Evolutionary conservation across 2,797 vertebrate species (phyloP).

Genomic region (Spinus pinus): DNA sequence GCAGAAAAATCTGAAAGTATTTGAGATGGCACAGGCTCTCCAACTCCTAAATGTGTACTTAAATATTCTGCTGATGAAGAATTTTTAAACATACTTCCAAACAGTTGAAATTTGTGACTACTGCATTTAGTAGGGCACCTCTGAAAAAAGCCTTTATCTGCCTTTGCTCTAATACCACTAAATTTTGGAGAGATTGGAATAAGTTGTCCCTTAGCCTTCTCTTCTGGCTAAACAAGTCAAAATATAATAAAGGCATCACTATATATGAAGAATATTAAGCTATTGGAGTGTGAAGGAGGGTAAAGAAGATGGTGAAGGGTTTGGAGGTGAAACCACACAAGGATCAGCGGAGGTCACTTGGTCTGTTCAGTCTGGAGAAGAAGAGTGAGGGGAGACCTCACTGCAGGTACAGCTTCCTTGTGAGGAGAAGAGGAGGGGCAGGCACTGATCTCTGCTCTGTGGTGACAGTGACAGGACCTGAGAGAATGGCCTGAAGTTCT

Average conservation of each 20-base stretch:
- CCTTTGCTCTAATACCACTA: neutral
- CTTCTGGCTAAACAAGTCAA: neutral
- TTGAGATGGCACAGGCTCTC: neutral
- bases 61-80: neutral
- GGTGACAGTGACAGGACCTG: rapidly evolving
- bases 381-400: neutral
- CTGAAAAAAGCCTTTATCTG: neutral
- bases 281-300: neutral
- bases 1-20: neutral
- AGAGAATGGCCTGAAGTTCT: neutral
- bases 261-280: neutral
- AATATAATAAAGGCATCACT: neutral
- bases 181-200: neutral
- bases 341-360: neutral
- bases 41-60: neutral
- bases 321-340: neutral
- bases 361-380: neutral
- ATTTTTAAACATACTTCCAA: neutral
- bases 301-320: neutral
- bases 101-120: neutral
- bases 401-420: rapidly evolving
- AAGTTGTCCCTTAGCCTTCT: neutral
- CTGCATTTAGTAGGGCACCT: neutral
- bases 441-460: neutral
- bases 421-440: neutral